A percentile compares a stretch with the other conserved stretches of the same genome.
Conservation (phyloP, 2,888 invertebrate species). For the Palloptera scutellata region DNA sequence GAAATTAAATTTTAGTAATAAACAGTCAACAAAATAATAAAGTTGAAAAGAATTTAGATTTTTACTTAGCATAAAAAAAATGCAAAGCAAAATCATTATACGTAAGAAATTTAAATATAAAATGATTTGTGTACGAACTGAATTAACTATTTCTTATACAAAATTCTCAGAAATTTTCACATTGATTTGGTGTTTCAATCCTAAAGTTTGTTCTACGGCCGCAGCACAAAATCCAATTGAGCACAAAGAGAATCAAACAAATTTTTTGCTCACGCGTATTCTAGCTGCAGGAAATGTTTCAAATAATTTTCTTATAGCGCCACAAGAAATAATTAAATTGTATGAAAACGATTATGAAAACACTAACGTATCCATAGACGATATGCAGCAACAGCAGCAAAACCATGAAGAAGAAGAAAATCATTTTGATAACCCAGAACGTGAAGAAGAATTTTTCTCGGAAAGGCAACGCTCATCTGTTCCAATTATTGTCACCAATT, state of each 20-base stretch:
- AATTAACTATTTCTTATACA: background rate
- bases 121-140: background rate
- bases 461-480: background rate
- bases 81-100: background rate
- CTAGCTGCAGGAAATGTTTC: constrained; percentile 17
- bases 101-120: background rate
- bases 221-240: background rate
- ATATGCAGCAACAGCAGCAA: background rate
- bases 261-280: constrained; percentile 2
- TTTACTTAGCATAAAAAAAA: too few relatives aligned
- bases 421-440: background rate
- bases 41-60: too few relatives aligned
- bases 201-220: too few relatives aligned
- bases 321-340: constrained; percentile 20
- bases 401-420: background rate
- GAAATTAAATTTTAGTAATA: too few relatives aligned
- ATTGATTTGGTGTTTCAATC: too few relatives aligned
- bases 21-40: too few relatives aligned
- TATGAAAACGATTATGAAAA: background rate
- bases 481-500: constrained; percentile 19
- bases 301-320: constrained; percentile 20
- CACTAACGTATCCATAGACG: background rate
- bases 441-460: background rate
- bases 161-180: background rate
- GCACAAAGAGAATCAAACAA: background rate